These are phyloP conservation scores for Lethrus apterus DNA, from an alignment of 1,140 invertebrate genomes.

Conservation along the genomic window DNA sequence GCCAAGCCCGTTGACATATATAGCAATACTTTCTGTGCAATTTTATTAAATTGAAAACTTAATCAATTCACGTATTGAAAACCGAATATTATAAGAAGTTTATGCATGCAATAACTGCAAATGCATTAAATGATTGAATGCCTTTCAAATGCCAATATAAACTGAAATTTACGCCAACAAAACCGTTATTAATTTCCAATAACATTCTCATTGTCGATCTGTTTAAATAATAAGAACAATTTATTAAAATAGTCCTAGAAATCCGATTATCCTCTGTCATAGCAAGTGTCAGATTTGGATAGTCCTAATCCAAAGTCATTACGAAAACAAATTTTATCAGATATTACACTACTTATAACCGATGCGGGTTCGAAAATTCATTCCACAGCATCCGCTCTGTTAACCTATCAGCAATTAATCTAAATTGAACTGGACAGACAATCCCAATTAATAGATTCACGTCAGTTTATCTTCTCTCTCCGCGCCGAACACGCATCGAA, in stretches of 20 bases:
- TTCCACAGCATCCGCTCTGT: constrained; percentile 10
- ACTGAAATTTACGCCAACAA: no score
- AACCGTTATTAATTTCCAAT: no score
- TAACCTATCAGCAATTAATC: constrained; percentile 33
- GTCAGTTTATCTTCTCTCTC: background rate
- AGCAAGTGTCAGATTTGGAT: constrained; percentile 14
- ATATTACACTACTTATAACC: constrained; percentile 5
- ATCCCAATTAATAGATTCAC: constrained; percentile 31
- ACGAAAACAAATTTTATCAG: constrained; percentile 17
- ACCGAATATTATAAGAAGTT: no score
- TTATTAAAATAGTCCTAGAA: no score
- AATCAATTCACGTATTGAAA: no score
- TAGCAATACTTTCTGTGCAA: background rate
- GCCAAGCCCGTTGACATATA: no score
- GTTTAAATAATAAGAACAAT: background rate
- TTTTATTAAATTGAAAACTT: constrained; percentile 1
- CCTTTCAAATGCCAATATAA: no score
- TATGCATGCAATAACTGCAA: no score
- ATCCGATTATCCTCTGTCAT: constrained; percentile 3
- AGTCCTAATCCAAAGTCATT: constrained; percentile 16
- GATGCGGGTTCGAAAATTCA: constrained; percentile 11
- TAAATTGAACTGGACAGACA: constrained; percentile 33
- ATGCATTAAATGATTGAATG: no score
- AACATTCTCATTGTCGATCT: no score
- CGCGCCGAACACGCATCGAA: background rate